Percentiles rank a stretch among this genome's conserved stretches.
phyloP scores from a whole-genome alignment of 37 sponge, comb jelly and placozoan genomes.

The Spongilla lacustris region DNA sequence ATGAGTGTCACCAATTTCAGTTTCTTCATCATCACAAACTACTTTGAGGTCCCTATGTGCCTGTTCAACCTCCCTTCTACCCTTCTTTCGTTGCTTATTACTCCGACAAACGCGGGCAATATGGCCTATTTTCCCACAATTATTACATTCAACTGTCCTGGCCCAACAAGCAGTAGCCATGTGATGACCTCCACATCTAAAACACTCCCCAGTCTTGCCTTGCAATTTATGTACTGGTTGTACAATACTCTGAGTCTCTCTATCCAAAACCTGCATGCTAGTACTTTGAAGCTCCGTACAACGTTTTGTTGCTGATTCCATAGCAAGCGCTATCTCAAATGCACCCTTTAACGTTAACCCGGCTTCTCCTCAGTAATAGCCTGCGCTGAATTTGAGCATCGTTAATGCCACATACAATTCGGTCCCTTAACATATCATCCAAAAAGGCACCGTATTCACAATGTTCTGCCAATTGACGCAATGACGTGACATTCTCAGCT shows the following conservation, averaged over 20 bases:
- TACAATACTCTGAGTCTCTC: not conserved
- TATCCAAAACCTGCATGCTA: not conserved
- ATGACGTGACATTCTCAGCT: conserved; percentile 24
- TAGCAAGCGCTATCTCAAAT: conserved; percentile 5
- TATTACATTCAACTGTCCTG: conserved; percentile 27
- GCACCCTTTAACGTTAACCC: conserved; percentile 20
- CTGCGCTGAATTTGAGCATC: conserved; percentile 20
- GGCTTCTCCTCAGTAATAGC: conserved; percentile 8
- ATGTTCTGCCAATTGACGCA: conserved; percentile 17
- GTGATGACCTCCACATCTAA: conserved; percentile 47
- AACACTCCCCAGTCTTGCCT: not conserved
- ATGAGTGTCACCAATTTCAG: not conserved
- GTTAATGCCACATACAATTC: conserved; percentile 46
- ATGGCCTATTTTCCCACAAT: conserved; percentile 46
- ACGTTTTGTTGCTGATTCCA: conserved; percentile 39
- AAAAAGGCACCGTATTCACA: conserved; percentile 28
- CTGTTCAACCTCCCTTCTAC: not conserved
- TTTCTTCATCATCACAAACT: conserved; percentile 12
- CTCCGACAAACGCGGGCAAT: conserved; percentile 40
- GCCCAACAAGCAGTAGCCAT: conserved; percentile 2
- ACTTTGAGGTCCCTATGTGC: not conserved
- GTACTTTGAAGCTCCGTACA: too few species aligned
- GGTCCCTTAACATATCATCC: conserved; percentile 41
- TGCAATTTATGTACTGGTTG: not conserved
- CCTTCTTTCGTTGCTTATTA: conserved; percentile 9